Evolutionary conservation across 2,888 invertebrate genomes (phyloP).

Genomic region (Tupiocoris notatus): DNA sequence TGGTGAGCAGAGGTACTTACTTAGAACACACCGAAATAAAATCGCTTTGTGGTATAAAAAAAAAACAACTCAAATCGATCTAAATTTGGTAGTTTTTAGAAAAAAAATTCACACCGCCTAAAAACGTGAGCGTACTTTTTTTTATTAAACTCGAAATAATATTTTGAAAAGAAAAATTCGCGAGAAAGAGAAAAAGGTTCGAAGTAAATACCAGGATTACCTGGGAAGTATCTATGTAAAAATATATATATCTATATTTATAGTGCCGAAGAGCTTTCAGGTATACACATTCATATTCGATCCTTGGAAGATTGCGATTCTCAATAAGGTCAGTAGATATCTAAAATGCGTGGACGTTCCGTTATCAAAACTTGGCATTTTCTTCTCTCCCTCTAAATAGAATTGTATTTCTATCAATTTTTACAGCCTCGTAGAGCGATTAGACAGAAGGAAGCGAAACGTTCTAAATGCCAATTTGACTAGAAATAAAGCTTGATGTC

Average conservation of each 20-base stretch:
- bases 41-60: no score
- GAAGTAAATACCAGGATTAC: background rate
- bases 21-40: no score
- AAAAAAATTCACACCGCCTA: no score
- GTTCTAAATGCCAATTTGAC: slow-evolving; percentile 26
- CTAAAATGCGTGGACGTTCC: slow-evolving; percentile 15
- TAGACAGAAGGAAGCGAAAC: background rate
- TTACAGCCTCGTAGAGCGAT: background rate
- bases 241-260: slow-evolving; percentile 19
- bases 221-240: background rate
- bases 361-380: background rate
- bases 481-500: slow-evolving; percentile 38
- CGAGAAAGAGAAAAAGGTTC: background rate
- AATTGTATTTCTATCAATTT: background rate
- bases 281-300: slow-evolving; percentile 25
- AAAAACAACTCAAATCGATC: no score
- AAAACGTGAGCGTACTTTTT: background rate
- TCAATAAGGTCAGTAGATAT: slow-evolving; percentile 32
- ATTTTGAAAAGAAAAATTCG: background rate
- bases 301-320: slow-evolving; percentile 32
- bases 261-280: slow-evolving; percentile 29
- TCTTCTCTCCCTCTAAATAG: background rate
- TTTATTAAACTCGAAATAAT: no score
- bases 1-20: no score
- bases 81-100: no score